Percentiles rank a stretch among this genome's conserved stretches.
These are phyloP conservation scores for Biston betularia DNA, from an alignment of 2,888 invertebrate genomes.

Conservation along the genomic window DNA sequence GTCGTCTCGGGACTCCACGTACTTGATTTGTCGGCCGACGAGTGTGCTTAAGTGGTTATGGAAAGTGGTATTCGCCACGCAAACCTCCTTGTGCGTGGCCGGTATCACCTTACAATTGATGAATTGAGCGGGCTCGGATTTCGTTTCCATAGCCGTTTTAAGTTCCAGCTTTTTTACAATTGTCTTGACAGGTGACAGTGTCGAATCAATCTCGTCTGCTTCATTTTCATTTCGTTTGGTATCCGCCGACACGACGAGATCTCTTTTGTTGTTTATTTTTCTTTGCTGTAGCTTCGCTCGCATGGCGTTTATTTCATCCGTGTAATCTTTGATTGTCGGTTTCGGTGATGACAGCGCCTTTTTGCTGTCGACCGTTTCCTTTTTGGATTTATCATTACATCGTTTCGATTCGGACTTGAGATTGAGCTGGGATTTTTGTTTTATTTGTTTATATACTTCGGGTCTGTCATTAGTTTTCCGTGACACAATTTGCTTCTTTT, in stretches of 20 bases:
- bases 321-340: conserved; percentile 75
- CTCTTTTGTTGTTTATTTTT: conserved; percentile 77
- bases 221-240: conserved; percentile 72
- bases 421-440: conserved; percentile 80
- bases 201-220: conserved; percentile 67
- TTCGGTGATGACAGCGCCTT: conserved; percentile 68
- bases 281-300: conserved; percentile 82
- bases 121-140: conserved; percentile 72
- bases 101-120: conserved; percentile 80
- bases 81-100: conserved; percentile 78
- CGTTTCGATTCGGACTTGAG: conserved; percentile 75
- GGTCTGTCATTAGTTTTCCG: conserved; percentile 72
- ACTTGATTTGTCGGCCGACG: conserved; percentile 81
- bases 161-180: conserved; percentile 83
- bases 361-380: conserved; percentile 73
- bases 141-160: conserved; percentile 77
- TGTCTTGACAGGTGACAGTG: conserved; percentile 80
- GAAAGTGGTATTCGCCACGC: conserved; percentile 80
- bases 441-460: conserved; percentile 74
- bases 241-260: conserved; percentile 66
- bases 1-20: conserved; percentile 75
- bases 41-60: conserved; percentile 84
- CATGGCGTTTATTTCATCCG: conserved; percentile 81
- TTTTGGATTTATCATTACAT: conserved; percentile 73
- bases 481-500: conserved; percentile 71